These are phyloP conservation scores for Tokudaia muenninki DNA, from an alignment of 2,797 vertebrate genomes.

Conservation along the genomic window DNA sequence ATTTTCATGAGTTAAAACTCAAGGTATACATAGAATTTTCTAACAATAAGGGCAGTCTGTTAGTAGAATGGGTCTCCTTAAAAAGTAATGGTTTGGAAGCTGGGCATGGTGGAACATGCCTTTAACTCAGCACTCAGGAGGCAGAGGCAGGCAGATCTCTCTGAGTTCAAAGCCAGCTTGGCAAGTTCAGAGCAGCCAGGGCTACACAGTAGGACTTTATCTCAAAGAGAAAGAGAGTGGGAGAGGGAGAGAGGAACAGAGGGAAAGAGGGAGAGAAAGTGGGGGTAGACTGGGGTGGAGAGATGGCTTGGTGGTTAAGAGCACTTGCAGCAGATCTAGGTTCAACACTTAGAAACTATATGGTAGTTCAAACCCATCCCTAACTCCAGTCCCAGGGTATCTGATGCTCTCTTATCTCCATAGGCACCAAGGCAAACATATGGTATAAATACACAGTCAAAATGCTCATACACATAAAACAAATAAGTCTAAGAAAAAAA, in stretches of 20 bases:
- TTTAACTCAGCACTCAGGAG: not conserved
- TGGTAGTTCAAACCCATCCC: not conserved
- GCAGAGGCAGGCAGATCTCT: not conserved
- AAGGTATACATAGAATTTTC: slow-evolving; percentile 45
- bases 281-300: not conserved
- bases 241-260: not conserved
- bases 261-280: not conserved
- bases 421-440: not conserved
- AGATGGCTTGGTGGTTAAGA: not conserved
- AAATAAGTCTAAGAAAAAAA: not conserved
- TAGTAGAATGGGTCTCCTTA: not conserved
- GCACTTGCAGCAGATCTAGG: not conserved
- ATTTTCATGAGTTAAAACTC: slow-evolving; percentile 41
- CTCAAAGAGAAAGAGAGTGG: not conserved
- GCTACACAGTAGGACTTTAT: too few relatives aligned
- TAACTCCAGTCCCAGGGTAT: not conserved
- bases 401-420: not conserved
- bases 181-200: not conserved
- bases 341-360: too few relatives aligned
- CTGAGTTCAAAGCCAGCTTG: not conserved
- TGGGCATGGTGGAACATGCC: not conserved
- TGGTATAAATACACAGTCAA: not conserved
- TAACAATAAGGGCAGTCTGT: not conserved
- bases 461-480: not conserved
- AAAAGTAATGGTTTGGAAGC: not conserved